phyloP scores from a whole-genome alignment of 1,140 invertebrate species.

The Leptoteleia sp. region DNA sequence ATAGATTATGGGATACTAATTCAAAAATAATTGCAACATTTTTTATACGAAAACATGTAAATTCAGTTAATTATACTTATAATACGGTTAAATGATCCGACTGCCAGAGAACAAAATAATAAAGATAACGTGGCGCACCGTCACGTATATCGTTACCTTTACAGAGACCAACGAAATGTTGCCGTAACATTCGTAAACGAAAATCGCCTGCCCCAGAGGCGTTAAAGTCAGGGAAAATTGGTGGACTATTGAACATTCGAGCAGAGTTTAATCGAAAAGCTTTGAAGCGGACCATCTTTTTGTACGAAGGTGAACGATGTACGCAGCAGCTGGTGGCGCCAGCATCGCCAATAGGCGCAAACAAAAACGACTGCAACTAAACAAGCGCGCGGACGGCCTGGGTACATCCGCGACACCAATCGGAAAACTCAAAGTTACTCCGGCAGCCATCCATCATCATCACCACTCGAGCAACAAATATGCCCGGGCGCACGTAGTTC shows the following conservation, averaged over 20 bases:
- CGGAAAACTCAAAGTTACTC: slow-evolving; percentile 58
- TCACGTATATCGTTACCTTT: slow-evolving; percentile 73
- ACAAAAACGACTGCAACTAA: slow-evolving; percentile 75
- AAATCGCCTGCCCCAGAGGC: slow-evolving; percentile 68
- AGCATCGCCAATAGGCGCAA: slow-evolving; percentile 78
- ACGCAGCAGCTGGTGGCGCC: slow-evolving; percentile 77
- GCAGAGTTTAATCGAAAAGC: too few relatives aligned
- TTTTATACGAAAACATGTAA: too few relatives aligned
- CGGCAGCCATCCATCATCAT: slow-evolving; percentile 61
- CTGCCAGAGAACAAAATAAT: too few relatives aligned
- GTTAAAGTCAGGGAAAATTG: slow-evolving; percentile 66
- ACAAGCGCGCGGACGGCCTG: slow-evolving; percentile 67
- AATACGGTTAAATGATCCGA: too few relatives aligned
- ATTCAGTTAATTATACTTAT: too few relatives aligned
- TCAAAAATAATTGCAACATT: too few relatives aligned
- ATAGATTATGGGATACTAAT: too few relatives aligned
- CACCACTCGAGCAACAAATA: slow-evolving; percentile 69
- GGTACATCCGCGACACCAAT: slow-evolving; percentile 46
- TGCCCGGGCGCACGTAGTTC: slow-evolving; percentile 68
- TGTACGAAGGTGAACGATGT: slow-evolving; percentile 69
- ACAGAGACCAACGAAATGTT: slow-evolving; percentile 65
- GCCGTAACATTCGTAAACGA: slow-evolving; percentile 59
- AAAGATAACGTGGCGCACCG: slow-evolving; percentile 67
- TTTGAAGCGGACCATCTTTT: too few relatives aligned
- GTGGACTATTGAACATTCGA: slow-evolving; percentile 1